phyloP scores from a whole-genome alignment of 2,113 vertebrate species.

The Mobula hypostoma region DNA sequence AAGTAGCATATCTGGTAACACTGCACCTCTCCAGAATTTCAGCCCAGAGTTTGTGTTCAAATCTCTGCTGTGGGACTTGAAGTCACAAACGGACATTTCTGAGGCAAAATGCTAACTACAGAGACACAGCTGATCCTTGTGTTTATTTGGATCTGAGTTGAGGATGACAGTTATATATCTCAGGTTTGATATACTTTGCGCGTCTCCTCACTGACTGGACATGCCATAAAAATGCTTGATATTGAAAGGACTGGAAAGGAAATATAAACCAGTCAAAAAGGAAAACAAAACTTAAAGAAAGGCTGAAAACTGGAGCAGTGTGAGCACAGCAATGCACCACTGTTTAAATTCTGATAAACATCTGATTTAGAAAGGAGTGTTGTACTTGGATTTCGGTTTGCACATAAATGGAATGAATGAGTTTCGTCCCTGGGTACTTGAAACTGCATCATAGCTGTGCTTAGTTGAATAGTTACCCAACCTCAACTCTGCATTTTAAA shows the following conservation, averaged over 20 bases:
- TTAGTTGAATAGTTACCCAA: slow-evolving; percentile 21
- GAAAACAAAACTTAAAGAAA: not conserved
- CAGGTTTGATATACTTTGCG: not conserved
- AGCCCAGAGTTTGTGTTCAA: not conserved
- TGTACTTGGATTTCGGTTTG: slow-evolving; percentile 9
- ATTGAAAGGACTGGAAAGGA: not conserved
- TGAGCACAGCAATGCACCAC: not conserved
- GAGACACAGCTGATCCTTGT: not conserved
- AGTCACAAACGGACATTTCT: not conserved
- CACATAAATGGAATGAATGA: slow-evolving; percentile 2
- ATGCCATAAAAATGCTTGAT: not conserved
- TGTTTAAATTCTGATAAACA: slow-evolving; percentile 22
- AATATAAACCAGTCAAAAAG: not conserved
- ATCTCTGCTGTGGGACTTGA: not conserved
- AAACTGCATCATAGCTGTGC: not conserved
- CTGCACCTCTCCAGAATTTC: not conserved
- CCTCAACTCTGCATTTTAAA: not conserved
- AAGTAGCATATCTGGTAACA: not conserved
- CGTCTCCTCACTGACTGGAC: not conserved
- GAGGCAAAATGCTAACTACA: not conserved
- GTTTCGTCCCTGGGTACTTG: not conserved
- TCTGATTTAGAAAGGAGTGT: not conserved
- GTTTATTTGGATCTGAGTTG: not conserved
- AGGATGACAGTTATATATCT: not conserved
- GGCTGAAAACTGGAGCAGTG: not conserved